Evolutionary conservation across 1,140 invertebrate genomes (phyloP).

Genomic region (Reticulitermes speratus): DNA sequence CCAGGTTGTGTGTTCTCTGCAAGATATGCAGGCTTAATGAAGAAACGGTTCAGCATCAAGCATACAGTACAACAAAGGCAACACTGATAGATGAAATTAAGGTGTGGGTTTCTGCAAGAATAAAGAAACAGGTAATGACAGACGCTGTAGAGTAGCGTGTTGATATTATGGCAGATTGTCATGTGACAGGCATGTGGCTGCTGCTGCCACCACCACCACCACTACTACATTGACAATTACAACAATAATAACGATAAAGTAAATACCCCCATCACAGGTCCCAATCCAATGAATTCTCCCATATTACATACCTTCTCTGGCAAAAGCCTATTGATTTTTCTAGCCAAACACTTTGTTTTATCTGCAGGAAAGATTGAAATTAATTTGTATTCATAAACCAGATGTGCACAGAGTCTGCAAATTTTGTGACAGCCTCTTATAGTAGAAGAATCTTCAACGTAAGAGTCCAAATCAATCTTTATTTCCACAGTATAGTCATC

Average conservation of each 20-base stretch:
- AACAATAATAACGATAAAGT: background rate
- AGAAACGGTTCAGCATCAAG: no score
- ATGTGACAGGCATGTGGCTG: no score
- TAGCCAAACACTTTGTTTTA: background rate
- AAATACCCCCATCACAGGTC: background rate
- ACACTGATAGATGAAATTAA: no score
- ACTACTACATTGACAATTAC: background rate
- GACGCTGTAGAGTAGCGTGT: no score
- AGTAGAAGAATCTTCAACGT: background rate
- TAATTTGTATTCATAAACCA: constrained; percentile 30
- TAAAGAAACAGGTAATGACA: no score
- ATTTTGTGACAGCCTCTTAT: constrained; percentile 31
- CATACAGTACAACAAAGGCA: no score
- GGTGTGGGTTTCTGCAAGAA: no score
- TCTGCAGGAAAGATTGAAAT: constrained; percentile 23
- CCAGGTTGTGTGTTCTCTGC: no score
- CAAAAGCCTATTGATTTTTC: constrained; percentile 25
- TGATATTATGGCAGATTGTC: no score
- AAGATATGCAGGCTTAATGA: no score
- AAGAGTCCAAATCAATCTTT: constrained; percentile 8
- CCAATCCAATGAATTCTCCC: no score
- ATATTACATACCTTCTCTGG: constrained; percentile 25
- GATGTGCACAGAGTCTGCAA: constrained; percentile 31
- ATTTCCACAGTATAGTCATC: background rate
- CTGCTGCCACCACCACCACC: no score